Conservation (phyloP, 2,888 invertebrate species). For the Microdon myrmicae region DNA sequence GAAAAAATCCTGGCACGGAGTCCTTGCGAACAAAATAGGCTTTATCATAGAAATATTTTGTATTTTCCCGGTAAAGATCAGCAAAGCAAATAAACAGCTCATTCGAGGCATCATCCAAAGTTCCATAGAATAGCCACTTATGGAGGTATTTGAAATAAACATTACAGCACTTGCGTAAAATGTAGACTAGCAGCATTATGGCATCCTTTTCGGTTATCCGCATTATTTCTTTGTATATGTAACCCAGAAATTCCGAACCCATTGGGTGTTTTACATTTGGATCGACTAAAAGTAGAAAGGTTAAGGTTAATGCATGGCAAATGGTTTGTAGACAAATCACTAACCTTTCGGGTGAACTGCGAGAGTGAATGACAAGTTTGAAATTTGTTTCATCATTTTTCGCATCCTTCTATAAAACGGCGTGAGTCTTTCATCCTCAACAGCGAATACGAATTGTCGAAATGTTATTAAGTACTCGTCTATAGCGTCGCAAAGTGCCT, state of each 20-base stretch:
- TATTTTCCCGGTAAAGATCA: constrained; percentile 59
- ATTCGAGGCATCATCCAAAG: constrained; percentile 80
- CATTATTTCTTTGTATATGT: constrained; percentile 62
- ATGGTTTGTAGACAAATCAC: neutral
- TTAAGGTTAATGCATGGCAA: too few species aligned
- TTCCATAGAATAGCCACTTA: constrained; percentile 87
- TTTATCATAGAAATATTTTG: constrained; percentile 65
- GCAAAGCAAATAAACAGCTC: constrained; percentile 80
- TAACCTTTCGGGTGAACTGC: constrained; percentile 59
- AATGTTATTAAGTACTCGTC: constrained; percentile 72
- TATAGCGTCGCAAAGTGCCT: constrained; percentile 74
- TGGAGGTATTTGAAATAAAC: constrained; percentile 71
- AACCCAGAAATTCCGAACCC: constrained; percentile 62
- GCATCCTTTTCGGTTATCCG: constrained; percentile 59
- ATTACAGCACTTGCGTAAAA: constrained; percentile 62
- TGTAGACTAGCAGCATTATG: constrained; percentile 60
- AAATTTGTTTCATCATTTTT: constrained; percentile 60
- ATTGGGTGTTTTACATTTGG: constrained; percentile 55
- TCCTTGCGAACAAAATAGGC: constrained; percentile 61
- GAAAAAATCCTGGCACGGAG: constrained; percentile 75
- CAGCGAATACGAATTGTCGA: constrained; percentile 64
- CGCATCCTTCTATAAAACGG: constrained; percentile 57
- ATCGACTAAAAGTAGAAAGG: constrained; percentile 54
- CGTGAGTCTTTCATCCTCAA: constrained; percentile 56
- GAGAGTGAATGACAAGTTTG: constrained; percentile 59